These are phyloP conservation scores for Turdus rufiventris DNA, from an alignment of 2,113 vertebrate genomes.

Conservation along the genomic window DNA sequence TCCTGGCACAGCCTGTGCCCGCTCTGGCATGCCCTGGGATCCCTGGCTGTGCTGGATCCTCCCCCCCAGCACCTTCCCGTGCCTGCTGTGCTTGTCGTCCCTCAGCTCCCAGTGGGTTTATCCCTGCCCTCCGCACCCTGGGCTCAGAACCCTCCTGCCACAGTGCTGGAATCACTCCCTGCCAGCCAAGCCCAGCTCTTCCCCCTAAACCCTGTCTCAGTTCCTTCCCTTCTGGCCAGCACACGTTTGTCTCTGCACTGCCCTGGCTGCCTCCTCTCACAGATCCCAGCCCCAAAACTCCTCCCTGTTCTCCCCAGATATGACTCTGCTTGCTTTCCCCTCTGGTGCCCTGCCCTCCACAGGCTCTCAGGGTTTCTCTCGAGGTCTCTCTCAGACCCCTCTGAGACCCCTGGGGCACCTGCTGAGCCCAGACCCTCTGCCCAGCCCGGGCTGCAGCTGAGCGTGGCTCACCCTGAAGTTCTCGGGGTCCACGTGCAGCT, in stretches of 20 bases:
- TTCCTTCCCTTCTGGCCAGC: neutral
- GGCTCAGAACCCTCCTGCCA: neutral
- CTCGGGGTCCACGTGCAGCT: constrained; percentile 84
- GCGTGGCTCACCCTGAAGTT: constrained; percentile 57
- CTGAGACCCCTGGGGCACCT: neutral
- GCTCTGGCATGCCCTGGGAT: neutral
- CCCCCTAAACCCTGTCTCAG: fast-evolving
- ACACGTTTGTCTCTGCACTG: fast-evolving
- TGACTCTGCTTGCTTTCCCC: fast-evolving
- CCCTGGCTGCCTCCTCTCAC: neutral
- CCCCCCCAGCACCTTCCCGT: neutral
- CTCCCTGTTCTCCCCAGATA: neutral
- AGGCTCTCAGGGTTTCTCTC: neutral
- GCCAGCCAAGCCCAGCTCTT: neutral
- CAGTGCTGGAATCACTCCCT: neutral
- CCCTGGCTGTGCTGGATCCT: neutral
- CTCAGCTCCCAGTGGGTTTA: fast-evolving
- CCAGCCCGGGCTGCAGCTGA: fast-evolving
- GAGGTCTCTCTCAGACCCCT: neutral
- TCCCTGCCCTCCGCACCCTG: neutral
- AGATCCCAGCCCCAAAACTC: neutral
- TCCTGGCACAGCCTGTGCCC: neutral
- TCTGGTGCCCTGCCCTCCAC: fast-evolving
- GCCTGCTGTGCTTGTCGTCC: neutral
- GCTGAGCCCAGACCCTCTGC: neutral